These are phyloP conservation scores for Hafferia zeledoni DNA, from an alignment of 2,797 vertebrate species.

Conservation along the genomic window DNA sequence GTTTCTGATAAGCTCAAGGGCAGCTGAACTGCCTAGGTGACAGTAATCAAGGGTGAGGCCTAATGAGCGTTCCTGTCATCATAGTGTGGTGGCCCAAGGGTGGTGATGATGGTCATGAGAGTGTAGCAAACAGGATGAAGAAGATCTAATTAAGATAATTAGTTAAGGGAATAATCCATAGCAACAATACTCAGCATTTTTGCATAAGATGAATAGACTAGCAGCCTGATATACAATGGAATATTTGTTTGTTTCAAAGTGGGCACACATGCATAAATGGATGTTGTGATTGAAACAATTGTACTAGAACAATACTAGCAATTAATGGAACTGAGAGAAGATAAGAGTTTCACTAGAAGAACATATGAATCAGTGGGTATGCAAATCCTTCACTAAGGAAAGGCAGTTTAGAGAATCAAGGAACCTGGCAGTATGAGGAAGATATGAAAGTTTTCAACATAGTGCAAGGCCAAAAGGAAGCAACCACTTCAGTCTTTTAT, in stretches of 20 bases:
- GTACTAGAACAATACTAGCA: neutral
- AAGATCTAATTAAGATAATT: neutral
- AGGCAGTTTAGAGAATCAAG: neutral
- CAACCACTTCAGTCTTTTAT: neutral
- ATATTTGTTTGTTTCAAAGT: neutral
- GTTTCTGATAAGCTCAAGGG: neutral
- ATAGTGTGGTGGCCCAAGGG: neutral
- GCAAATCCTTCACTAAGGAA: neutral
- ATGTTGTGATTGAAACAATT: neutral
- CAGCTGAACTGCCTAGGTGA: neutral
- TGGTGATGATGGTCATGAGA: neutral
- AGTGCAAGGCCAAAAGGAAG: neutral
- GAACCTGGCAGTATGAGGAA: neutral
- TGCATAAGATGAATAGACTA: neutral
- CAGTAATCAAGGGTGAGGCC: accelerated
- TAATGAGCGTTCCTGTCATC: neutral
- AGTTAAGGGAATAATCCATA: neutral
- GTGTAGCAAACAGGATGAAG: neutral
- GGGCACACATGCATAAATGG: neutral
- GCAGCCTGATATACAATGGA: neutral
- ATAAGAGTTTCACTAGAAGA: neutral
- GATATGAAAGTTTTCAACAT: neutral
- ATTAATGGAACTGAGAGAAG: neutral
- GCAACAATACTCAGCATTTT: neutral
- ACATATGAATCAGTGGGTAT: neutral